Evolutionary conservation across 37 sponge, comb jelly and placozoan species (phyloP).

Genomic region (Axinella damicornis): DNA sequence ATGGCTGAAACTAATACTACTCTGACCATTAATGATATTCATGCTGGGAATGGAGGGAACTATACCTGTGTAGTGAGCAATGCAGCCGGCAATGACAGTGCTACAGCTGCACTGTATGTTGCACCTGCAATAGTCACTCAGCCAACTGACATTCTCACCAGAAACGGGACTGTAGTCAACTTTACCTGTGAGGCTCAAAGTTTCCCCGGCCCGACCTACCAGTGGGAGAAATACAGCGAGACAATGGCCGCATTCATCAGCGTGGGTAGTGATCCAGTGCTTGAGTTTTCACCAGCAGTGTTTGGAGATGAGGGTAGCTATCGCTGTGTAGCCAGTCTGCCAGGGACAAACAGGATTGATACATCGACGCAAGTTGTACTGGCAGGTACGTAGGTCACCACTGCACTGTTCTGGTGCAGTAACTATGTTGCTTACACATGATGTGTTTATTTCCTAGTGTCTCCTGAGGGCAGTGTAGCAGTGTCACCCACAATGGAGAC

Average conservation of each 20-base stretch:
- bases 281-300: neutral
- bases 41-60: constrained; percentile 37
- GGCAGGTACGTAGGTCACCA: too few relatives aligned
- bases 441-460: neutral
- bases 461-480: constrained; percentile 27
- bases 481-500: neutral
- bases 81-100: constrained; percentile 34
- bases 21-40: neutral
- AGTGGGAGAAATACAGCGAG: neutral
- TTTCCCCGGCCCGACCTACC: constrained; percentile 2
- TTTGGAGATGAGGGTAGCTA: constrained; percentile 44
- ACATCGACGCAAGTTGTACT: too few relatives aligned
- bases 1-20: neutral
- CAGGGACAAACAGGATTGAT: too few relatives aligned
- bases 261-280: neutral
- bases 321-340: constrained; percentile 2
- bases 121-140: neutral
- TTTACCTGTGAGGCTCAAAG: constrained; percentile 7
- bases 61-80: constrained; percentile 48
- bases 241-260: neutral
- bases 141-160: constrained; percentile 3
- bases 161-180: neutral
- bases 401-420: too few relatives aligned
- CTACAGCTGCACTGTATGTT: constrained; percentile 16
- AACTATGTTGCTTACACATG: too few relatives aligned